Conservation (phyloP, 2,113 vertebrate species). For the Trinectes maculatus region DNA sequence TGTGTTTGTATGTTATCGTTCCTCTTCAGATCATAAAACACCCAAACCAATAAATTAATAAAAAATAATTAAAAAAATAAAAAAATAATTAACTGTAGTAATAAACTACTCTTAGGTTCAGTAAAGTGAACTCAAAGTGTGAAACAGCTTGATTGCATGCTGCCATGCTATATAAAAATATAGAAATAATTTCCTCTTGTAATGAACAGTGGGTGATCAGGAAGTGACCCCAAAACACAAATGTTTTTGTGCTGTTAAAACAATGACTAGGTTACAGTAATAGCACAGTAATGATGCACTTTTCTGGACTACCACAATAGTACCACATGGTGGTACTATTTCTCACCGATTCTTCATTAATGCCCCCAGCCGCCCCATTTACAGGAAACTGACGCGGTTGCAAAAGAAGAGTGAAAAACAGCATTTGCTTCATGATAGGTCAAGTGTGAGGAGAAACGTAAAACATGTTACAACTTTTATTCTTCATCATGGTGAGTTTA, state of each 20-base stretch:
- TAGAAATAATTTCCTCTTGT: background rate
- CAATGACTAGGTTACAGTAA: background rate
- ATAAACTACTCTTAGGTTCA: no score
- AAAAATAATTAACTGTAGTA: no score
- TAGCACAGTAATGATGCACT: background rate
- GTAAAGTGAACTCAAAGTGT: no score
- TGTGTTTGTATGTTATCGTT: no score
- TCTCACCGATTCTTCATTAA: background rate
- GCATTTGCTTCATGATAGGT: background rate
- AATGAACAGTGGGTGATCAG: background rate
- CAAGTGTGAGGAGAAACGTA: background rate
- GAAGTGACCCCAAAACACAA: background rate
- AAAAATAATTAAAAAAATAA: no score
- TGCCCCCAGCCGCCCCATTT: background rate
- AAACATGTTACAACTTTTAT: constrained; percentile 27
- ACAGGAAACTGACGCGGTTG: constrained; percentile 34
- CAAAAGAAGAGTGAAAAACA: background rate
- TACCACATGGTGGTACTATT: constrained; percentile 39
- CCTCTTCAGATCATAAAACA: no score
- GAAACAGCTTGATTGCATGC: no score
- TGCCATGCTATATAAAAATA: no score
- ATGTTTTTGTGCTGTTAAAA: background rate
- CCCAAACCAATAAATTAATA: no score
- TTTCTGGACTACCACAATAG: no score
- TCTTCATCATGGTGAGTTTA: constrained; percentile 57